phyloP scores from a whole-genome alignment of 2,888 invertebrate genomes.

The Heliconius ethilla region DNA sequence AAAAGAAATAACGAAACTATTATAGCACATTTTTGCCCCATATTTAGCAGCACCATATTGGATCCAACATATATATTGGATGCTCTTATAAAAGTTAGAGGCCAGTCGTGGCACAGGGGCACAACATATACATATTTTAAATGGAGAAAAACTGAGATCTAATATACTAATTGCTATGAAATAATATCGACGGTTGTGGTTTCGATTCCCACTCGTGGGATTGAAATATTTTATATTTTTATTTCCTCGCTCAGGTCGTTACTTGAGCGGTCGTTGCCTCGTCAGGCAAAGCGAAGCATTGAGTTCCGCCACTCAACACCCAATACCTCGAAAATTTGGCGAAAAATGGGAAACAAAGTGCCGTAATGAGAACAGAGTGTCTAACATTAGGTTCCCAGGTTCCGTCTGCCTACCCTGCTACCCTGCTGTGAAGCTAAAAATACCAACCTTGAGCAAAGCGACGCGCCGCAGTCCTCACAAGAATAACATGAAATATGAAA shows the following conservation, averaged over 20 bases:
- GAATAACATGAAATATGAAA: slow-evolving; percentile 98
- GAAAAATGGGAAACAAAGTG: background rate
- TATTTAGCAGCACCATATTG: too few relatives aligned
- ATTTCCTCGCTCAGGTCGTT: too few relatives aligned
- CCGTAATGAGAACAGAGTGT: background rate
- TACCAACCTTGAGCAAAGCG: slow-evolving; percentile 82
- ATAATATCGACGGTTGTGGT: background rate
- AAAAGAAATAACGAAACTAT: background rate
- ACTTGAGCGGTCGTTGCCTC: too few relatives aligned
- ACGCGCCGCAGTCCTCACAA: slow-evolving; percentile 96
- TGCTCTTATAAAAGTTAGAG: too few relatives aligned
- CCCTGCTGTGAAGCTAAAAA: background rate
- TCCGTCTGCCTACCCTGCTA: background rate
- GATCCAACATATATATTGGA: too few relatives aligned
- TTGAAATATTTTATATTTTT: background rate
- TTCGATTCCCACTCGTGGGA: background rate
- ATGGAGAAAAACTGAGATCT: too few relatives aligned
- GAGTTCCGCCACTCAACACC: background rate
- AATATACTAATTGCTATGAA: too few relatives aligned
- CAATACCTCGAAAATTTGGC: background rate
- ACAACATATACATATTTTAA: too few relatives aligned
- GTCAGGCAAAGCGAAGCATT: too few relatives aligned
- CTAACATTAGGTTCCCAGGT: background rate
- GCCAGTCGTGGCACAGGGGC: too few relatives aligned
- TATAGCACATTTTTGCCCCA: background rate